Percentiles rank a stretch among this genome's conserved stretches.
Evolutionary conservation across 1,140 invertebrate genomes (phyloP).

Genomic region (Pygmarrhopalites habei): DNA sequence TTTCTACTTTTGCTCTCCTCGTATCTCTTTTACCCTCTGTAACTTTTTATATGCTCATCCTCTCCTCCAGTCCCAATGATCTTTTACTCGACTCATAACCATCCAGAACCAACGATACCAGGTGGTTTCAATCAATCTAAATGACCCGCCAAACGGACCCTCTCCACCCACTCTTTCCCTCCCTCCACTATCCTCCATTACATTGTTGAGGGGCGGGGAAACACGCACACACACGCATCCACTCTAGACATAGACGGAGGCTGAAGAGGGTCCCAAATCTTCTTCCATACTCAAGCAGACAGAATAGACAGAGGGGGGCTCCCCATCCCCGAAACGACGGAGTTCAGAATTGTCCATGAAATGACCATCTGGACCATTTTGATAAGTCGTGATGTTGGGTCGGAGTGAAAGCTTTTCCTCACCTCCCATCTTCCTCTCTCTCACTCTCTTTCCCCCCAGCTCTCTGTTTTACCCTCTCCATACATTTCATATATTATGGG

Average conservation of each 20-base stretch:
- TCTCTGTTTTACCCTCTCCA: too few relatives aligned
- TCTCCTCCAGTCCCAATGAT: background rate
- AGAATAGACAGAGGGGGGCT: too few relatives aligned
- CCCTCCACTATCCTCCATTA: background rate
- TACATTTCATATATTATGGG: too few relatives aligned
- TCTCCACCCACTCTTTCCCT: background rate
- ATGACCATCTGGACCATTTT: background rate
- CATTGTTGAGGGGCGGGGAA: background rate
- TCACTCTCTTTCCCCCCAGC: background rate
- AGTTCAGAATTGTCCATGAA: too few relatives aligned
- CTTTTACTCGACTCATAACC: constrained; percentile 22
- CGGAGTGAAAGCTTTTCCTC: too few relatives aligned
- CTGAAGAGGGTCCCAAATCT: background rate
- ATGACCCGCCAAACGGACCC: constrained; percentile 4
- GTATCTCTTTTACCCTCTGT: too few relatives aligned
- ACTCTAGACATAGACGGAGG: background rate
- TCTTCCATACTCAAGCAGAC: too few relatives aligned
- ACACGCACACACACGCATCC: background rate
- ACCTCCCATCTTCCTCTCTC: too few relatives aligned
- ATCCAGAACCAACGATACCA: constrained; percentile 23
- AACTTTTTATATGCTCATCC: too few relatives aligned
- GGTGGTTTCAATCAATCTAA: constrained; percentile 32
- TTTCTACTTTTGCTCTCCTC: too few relatives aligned
- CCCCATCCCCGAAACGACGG: too few relatives aligned
- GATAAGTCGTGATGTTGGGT: too few relatives aligned